Conservation (phyloP, 2,888 invertebrate species). For the Frankliniella fusca region DNA sequence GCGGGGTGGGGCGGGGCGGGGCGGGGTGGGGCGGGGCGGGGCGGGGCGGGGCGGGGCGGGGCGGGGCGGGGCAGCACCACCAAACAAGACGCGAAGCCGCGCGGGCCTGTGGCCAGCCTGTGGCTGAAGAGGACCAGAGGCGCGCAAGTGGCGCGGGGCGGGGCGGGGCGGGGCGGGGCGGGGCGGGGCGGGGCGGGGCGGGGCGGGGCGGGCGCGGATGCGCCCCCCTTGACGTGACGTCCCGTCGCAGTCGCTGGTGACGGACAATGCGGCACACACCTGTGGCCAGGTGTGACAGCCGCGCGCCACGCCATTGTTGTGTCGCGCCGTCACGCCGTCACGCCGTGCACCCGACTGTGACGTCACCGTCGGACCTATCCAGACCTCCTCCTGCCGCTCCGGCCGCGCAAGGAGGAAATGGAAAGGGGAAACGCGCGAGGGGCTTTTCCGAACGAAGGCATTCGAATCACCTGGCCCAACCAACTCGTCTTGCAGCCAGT, state of each 20-base stretch:
- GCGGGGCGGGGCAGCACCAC: too few relatives aligned
- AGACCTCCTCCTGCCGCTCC: too few relatives aligned
- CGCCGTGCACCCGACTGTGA: background rate
- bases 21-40: conserved; percentile 30
- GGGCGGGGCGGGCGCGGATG: background rate
- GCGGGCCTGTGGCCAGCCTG: too few relatives aligned
- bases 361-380: background rate
- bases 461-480: background rate
- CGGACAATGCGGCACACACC: background rate
- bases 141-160: conserved; percentile 21
- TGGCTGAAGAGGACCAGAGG: too few relatives aligned
- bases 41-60: conserved; percentile 47
- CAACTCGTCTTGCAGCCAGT: background rate
- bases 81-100: conserved; percentile 27
- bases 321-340: background rate
- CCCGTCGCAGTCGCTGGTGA: background rate
- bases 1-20: conserved; percentile 45
- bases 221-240: background rate
- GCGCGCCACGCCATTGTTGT: background rate
- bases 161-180: background rate
- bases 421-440: too few relatives aligned
- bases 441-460: too few relatives aligned
- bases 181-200: conserved; percentile 6
- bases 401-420: too few relatives aligned
- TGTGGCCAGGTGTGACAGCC: background rate